Conservation (phyloP, 2,797 vertebrate species). For the Pampus argenteus region DNA sequence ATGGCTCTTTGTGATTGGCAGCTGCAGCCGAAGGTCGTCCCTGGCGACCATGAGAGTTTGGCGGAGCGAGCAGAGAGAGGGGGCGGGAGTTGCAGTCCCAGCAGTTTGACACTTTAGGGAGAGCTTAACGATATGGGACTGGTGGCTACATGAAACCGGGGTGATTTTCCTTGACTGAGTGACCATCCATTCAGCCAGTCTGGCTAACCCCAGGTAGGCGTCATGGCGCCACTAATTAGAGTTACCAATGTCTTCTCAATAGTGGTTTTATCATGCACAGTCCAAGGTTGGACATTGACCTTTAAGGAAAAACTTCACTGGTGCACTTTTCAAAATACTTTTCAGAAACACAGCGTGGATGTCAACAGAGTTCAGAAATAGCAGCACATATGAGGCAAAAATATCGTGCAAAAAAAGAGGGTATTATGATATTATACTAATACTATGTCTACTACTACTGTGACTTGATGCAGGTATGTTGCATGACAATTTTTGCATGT, state of each 20-base stretch:
- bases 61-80: constrained; percentile 58
- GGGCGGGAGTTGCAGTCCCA: constrained; percentile 42
- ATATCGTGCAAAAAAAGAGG: too few species aligned
- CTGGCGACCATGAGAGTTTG: constrained; percentile 86
- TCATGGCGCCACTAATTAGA: constrained; percentile 77
- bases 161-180: constrained; percentile 72
- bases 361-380: not conserved
- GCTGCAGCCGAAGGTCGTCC: constrained; percentile 83
- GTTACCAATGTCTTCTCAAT: constrained; percentile 68
- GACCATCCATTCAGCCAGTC: constrained; percentile 63
- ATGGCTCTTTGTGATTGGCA: constrained; percentile 93
- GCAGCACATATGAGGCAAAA: not conserved
- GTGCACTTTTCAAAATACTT: constrained; percentile 16
- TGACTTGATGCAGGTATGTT: too few species aligned
- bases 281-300: constrained; percentile 62
- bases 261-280: constrained; percentile 48
- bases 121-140: constrained; percentile 91
- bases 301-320: constrained; percentile 45
- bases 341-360: constrained; percentile 7
- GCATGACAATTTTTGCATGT: too few species aligned
- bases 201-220: constrained; percentile 64
- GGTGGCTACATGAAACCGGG: constrained; percentile 75
- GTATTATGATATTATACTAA: too few species aligned
- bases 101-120: constrained; percentile 92
- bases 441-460: too few species aligned